phyloP scores from a whole-genome alignment of 2,888 invertebrate genomes.

The Calameuta filiformis region DNA sequence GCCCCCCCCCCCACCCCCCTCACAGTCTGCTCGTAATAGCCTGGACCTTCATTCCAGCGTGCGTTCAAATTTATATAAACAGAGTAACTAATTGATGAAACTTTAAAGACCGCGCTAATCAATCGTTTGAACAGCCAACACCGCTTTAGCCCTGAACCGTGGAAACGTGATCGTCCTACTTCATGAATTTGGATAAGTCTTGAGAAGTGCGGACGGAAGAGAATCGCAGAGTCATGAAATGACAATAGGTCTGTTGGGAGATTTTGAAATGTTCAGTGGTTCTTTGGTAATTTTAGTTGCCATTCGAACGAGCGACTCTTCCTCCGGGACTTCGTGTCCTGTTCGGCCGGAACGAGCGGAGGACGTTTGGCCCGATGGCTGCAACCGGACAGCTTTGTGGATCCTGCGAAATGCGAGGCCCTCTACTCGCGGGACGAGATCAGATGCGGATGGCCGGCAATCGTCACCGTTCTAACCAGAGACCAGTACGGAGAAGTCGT shows the following conservation, averaged over 20 bases:
- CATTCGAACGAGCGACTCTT: slow-evolving; percentile 93
- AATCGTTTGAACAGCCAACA: too few species aligned
- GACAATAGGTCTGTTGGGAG: too few species aligned
- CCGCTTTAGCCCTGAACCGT: too few species aligned
- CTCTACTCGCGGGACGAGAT: slow-evolving; percentile 77
- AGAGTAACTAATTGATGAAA: too few species aligned
- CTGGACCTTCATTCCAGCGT: not conserved
- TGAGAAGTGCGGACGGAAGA: too few species aligned
- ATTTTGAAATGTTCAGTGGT: too few species aligned
- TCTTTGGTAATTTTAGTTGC: slow-evolving; percentile 68
- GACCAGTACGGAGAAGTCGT: slow-evolving; percentile 95
- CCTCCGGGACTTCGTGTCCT: slow-evolving; percentile 90
- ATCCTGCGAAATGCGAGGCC: slow-evolving; percentile 88
- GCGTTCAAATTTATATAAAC: not conserved
- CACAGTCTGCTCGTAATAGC: not conserved
- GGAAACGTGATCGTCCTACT: too few species aligned
- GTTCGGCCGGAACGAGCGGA: slow-evolving; percentile 87
- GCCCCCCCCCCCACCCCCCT: not conserved
- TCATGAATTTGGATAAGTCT: too few species aligned
- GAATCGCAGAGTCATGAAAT: too few species aligned
- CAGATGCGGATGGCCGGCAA: slow-evolving; percentile 86
- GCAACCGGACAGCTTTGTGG: slow-evolving; percentile 91
- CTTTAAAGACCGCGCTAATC: too few species aligned
- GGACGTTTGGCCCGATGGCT: slow-evolving; percentile 95
- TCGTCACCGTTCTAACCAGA: slow-evolving; percentile 82